These are phyloP conservation scores for Hippocampus zosterae DNA, from an alignment of 2,113 vertebrate genomes.

Conservation along the genomic window DNA sequence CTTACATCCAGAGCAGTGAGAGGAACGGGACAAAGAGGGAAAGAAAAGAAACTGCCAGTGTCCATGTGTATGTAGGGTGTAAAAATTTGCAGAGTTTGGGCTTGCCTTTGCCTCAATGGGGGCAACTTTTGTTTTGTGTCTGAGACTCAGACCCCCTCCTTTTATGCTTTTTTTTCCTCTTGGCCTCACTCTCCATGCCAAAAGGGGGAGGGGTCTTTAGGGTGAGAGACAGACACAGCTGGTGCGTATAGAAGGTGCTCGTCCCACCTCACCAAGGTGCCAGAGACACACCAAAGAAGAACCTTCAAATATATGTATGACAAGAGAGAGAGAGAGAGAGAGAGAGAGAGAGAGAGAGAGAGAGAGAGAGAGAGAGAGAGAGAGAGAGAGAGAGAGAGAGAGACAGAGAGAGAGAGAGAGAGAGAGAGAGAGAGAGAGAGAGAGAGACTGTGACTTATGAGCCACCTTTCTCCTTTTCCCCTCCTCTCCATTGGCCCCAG, in stretches of 20 bases:
- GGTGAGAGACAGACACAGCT: conserved; percentile 64
- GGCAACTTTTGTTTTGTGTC: conserved; percentile 60
- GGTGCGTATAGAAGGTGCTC: conserved; percentile 48
- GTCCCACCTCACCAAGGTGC: conserved; percentile 53
- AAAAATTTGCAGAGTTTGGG: conserved; percentile 56
- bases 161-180: conserved; percentile 10
- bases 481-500: conserved; percentile 25
- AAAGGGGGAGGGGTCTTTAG: conserved; percentile 49
- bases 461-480: conserved; percentile 22
- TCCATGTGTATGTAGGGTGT: conserved; percentile 42
- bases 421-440: too few species aligned
- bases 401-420: too few species aligned
- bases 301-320: conserved; percentile 18
- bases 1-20: conserved; percentile 60
- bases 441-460: conserved; percentile 25
- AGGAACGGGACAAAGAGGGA: conserved; percentile 58
- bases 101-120: conserved; percentile 46
- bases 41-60: conserved; percentile 36
- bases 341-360: too few species aligned
- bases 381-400: not conserved
- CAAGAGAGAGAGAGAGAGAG: too few species aligned
- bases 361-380: too few species aligned
- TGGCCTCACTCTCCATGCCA: conserved; percentile 47
- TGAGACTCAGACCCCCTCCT: conserved; percentile 24
- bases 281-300: conserved; percentile 34